Evolutionary conservation across 2,797 vertebrate genomes (phyloP).

Genomic region (Gastrophryne carolinensis): DNA sequence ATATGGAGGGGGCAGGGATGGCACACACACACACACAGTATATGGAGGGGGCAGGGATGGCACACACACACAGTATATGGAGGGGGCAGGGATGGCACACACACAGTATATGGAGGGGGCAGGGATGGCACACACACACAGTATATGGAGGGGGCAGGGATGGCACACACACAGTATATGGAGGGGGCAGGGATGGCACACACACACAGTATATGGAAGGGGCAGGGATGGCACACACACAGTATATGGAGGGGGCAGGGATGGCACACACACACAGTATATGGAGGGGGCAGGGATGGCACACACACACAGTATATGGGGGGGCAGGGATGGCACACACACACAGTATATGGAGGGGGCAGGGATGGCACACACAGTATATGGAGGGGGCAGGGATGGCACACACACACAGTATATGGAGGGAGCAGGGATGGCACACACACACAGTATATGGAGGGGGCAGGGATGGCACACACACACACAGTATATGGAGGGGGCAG

Average conservation of each 20-base stretch:
- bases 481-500: too few species aligned
- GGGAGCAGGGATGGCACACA: background rate
- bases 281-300: background rate
- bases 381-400: background rate
- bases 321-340: too few species aligned
- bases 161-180: too few species aligned
- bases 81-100: background rate
- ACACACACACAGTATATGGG: background rate
- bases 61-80: background rate
- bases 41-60: background rate
- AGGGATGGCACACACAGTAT: background rate
- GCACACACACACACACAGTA: background rate
- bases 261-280: background rate
- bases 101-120: background rate
- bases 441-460: background rate
- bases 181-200: too few species aligned
- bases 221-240: background rate
- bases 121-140: background rate
- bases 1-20: background rate
- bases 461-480: background rate
- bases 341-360: too few species aligned
- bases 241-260: rapidly evolving
- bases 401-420: background rate
- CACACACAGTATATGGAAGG: background rate
- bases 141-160: too few species aligned